Evolutionary conservation across 2,888 invertebrate genomes (phyloP).

Genomic region (Drosophila sordidapex): DNA sequence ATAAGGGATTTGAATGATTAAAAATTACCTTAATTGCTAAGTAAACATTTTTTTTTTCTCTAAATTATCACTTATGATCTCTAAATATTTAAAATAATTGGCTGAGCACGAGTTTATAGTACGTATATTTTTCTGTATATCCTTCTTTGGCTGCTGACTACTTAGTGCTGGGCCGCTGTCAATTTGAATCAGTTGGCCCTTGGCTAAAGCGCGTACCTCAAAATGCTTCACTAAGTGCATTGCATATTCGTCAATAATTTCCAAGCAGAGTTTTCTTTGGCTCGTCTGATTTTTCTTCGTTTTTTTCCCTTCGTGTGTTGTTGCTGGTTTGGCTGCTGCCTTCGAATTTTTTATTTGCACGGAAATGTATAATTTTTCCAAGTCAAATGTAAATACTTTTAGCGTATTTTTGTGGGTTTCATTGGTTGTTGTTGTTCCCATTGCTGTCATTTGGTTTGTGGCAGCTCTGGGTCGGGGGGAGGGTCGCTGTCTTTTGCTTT

Average conservation of each 20-base stretch:
- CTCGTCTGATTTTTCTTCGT: neutral
- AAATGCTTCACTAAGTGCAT: conserved; percentile 54
- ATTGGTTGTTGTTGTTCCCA: conserved; percentile 66
- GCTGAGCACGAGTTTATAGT: neutral
- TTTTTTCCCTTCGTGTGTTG: conserved; percentile 26
- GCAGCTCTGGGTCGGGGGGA: conserved; percentile 3
- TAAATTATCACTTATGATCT: neutral
- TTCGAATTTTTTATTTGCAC: conserved; percentile 77
- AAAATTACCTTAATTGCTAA: neutral
- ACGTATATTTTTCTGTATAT: neutral
- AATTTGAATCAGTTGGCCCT: neutral
- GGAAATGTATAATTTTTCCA: conserved; percentile 80
- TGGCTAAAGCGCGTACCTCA: neutral
- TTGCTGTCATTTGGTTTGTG: conserved; percentile 49
- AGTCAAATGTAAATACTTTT: conserved; percentile 82
- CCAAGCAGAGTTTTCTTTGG: conserved; percentile 24
- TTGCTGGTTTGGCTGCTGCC: conserved; percentile 22
- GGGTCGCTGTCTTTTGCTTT: neutral
- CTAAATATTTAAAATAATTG: neutral
- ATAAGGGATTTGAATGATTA: too few relatives aligned
- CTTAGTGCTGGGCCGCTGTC: neutral
- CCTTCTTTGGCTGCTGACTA: neutral
- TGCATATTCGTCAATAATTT: conserved; percentile 55
- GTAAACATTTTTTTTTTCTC: neutral
- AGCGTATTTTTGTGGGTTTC: conserved; percentile 79